A percentile compares a stretch with the other conserved stretches of the same genome.
These are phyloP conservation scores for Pitta sordida DNA, from an alignment of 2,113 vertebrate genomes.

Conservation along the genomic window DNA sequence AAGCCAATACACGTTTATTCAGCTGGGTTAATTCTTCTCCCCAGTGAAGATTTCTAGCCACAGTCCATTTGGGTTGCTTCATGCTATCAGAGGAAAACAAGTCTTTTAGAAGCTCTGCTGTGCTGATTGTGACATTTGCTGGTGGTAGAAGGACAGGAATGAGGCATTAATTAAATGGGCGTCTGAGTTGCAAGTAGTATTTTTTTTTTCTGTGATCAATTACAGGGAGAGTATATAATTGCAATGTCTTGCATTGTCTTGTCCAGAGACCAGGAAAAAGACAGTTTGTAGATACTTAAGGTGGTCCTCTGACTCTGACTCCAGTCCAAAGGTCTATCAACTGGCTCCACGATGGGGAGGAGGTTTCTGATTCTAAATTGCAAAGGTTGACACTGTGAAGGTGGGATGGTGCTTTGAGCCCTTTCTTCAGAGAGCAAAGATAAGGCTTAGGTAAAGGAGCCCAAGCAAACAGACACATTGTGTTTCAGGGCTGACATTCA, in stretches of 20 bases:
- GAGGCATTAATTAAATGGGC: background rate
- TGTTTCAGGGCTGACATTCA: background rate
- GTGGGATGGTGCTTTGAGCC: background rate
- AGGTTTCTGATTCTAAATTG: background rate
- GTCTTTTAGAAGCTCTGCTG: background rate
- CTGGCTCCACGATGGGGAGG: background rate
- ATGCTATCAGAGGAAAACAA: background rate
- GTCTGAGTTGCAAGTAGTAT: background rate
- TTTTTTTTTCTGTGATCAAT: background rate
- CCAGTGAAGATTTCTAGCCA: background rate
- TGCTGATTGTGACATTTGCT: background rate
- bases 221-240: background rate
- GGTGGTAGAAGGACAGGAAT: background rate
- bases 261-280: background rate
- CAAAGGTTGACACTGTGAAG: background rate
- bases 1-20: background rate
- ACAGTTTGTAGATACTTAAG: background rate
- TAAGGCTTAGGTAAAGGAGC: background rate
- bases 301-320: background rate
- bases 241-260: background rate
- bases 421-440: background rate
- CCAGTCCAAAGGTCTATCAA: background rate
- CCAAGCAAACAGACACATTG: background rate
- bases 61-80: background rate
- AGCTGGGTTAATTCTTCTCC: constrained; percentile 1